Evolutionary conservation across 2,888 invertebrate genomes (phyloP).

Genomic region (Epinotia brunnichana): DNA sequence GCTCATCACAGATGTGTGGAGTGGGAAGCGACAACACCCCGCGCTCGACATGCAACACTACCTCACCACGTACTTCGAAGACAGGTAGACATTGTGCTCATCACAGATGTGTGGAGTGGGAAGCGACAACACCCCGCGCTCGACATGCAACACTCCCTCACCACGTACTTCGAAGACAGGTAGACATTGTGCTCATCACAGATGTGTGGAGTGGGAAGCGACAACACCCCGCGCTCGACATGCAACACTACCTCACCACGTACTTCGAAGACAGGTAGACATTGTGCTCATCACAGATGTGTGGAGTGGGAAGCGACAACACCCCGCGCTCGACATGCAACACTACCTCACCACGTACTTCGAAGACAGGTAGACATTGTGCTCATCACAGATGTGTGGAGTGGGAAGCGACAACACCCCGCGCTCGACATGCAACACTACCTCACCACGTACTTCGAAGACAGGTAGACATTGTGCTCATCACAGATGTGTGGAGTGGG

Average conservation of each 20-base stretch:
- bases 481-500: conserved; percentile 75
- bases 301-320: conserved; percentile 69
- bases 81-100: conserved; percentile 72
- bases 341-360: conserved; percentile 78
- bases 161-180: conserved; percentile 78
- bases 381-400: conserved; percentile 77
- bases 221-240: conserved; percentile 54
- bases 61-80: conserved; percentile 76
- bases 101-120: conserved; percentile 75
- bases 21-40: conserved; percentile 59
- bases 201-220: conserved; percentile 75
- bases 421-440: conserved; percentile 72
- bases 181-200: conserved; percentile 67
- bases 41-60: conserved; percentile 72
- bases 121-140: conserved; percentile 57
- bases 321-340: conserved; percentile 65
- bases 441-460: conserved; percentile 76
- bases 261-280: conserved; percentile 77
- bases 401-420: conserved; percentile 59
- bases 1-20: conserved; percentile 77
- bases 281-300: conserved; percentile 74
- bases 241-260: conserved; percentile 76
- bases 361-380: conserved; percentile 73
- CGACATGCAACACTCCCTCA: conserved; percentile 76
- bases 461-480: conserved; percentile 72